phyloP scores from a whole-genome alignment of 2,888 invertebrate species.

The Acleris sparsana region DNA sequence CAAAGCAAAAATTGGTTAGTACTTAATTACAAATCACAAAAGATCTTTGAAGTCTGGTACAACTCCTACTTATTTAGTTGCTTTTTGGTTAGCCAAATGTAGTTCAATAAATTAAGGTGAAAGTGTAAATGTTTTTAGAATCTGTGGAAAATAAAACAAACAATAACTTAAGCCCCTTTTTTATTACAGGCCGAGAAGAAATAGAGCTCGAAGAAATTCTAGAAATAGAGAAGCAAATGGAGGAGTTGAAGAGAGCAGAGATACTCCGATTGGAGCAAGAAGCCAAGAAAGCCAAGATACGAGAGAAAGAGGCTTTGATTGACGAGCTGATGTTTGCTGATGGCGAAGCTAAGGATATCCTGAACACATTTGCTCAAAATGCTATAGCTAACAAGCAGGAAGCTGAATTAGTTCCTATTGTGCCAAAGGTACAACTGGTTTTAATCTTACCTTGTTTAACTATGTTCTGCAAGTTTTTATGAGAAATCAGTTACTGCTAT shows the following conservation, averaged over 20 bases:
- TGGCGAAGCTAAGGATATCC: slow-evolving; percentile 93
- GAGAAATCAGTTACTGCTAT: too few relatives aligned
- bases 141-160: too few relatives aligned
- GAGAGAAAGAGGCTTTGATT: slow-evolving; percentile 95
- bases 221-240: slow-evolving; percentile 91
- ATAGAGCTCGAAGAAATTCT: slow-evolving; percentile 93
- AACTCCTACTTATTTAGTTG: neutral
- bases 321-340: slow-evolving; percentile 98
- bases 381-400: slow-evolving; percentile 87
- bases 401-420: slow-evolving; percentile 70
- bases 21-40: neutral
- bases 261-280: slow-evolving; percentile 86
- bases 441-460: too few relatives aligned
- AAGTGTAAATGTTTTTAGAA: too few relatives aligned
- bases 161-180: too few relatives aligned
- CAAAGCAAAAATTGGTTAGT: slow-evolving; percentile 86
- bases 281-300: slow-evolving; percentile 91
- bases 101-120: too few relatives aligned
- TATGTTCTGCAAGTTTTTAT: too few relatives aligned
- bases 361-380: slow-evolving; percentile 90
- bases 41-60: too few relatives aligned
- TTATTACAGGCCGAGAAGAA: slow-evolving; percentile 87
- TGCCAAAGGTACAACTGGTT: slow-evolving; percentile 63
- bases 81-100: neutral
- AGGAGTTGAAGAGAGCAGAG: slow-evolving; percentile 89